A percentile compares a stretch with the other conserved stretches of the same genome.
phyloP scores from a whole-genome alignment of 2,113 vertebrate genomes.

The Rhinolophus sinicus region DNA sequence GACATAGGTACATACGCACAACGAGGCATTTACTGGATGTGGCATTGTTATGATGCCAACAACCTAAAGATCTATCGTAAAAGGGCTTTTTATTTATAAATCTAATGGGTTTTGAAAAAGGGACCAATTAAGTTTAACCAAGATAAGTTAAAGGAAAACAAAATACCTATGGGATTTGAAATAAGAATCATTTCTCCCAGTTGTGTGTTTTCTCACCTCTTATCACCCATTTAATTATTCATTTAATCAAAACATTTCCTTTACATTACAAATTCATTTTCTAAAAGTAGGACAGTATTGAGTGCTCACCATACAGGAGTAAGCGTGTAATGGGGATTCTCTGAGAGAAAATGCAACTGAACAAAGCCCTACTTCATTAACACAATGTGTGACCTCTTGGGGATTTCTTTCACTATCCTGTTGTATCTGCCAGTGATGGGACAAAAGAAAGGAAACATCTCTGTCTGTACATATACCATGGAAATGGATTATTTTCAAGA shows the following conservation, averaged over 20 bases:
- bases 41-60: background rate
- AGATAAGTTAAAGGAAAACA: background rate
- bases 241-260: constrained; percentile 13
- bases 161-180: constrained; percentile 41
- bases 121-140: background rate
- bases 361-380: background rate
- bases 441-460: background rate
- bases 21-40: background rate
- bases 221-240: background rate
- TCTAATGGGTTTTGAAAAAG: constrained; percentile 15
- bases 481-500: background rate
- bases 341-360: background rate
- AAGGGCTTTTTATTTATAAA: constrained; percentile 28
- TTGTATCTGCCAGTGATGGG: background rate
- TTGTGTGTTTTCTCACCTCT: background rate
- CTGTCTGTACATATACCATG: background rate
- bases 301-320: background rate
- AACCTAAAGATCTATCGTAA: background rate
- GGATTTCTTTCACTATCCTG: background rate
- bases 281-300: background rate
- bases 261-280: background rate
- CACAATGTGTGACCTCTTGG: background rate
- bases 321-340: background rate
- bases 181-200: background rate
- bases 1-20: background rate